Base-by-base conservation (phyloP, 2,888 invertebrate species). In the Crematogaster levior region DNA sequence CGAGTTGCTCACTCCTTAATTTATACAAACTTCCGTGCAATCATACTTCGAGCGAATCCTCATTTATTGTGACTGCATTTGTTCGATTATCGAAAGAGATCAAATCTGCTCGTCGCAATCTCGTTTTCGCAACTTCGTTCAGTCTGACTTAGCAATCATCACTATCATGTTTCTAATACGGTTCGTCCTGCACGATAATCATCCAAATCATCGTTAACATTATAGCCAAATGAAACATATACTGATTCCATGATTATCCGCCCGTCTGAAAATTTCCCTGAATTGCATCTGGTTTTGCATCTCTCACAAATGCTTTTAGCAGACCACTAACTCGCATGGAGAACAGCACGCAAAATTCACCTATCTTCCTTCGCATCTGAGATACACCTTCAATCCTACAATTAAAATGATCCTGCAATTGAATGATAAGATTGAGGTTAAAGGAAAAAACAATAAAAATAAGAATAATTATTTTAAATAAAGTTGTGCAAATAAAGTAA, bases 81-180 rank as follows among this genome's bases (percentile, higher is more conserved):
- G 88, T 89, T 85, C 56, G 21, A 63, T 66, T 58, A 61, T 51
- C 27, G 74, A 65, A 18, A 75, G 12, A 37, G 24, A 65, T 48
- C n/a, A 34, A 48, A 75, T 48, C 5, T 18, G 34, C 18, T 46
- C 15, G 18, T 37, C 7, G 34, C 18, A 48, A 75, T 65, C 56
- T 74, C 63, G 61, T 80, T 83, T 77, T 43, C 37, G 48, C 68
- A 37, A 75, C 68, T 68, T 75, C 75, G n/a, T 60, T 43, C 30
- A 73, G 60, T 60, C 40, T 27, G 61, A 18, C 18, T 40, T 12
- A 24, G 43, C 75, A 84, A 85, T 80, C 77, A 74, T 83, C 85
- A 85, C 84, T 90, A 92, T 85, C 88, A 92, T 92, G 92, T 85
- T 89, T 81, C 83, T 87, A 84, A 88, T 65, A 88, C 87, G 85